Conservation (phyloP, 2,888 invertebrate genomes). For the Pyralis farinalis region DNA sequence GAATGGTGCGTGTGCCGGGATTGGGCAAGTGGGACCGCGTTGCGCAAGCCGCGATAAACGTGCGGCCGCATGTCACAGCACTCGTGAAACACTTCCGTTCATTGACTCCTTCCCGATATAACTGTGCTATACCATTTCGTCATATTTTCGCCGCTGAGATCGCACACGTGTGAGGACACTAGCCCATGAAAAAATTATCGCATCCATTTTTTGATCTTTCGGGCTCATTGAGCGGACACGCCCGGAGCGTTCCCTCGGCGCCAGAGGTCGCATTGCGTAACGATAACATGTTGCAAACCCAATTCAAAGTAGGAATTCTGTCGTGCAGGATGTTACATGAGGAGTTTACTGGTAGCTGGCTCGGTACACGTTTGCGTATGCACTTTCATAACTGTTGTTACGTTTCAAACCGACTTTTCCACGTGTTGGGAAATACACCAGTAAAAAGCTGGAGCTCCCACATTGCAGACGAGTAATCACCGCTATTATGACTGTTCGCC, state of each 20-base stretch:
- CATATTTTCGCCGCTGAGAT: conserved; percentile 55
- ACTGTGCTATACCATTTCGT: conserved; percentile 62
- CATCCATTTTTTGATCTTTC: conserved; percentile 47
- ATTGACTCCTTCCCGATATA: conserved; percentile 79
- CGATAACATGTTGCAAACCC: conserved; percentile 38
- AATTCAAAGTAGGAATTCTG: conserved; percentile 46
- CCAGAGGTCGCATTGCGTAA: conserved; percentile 27
- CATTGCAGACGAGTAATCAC: conserved; percentile 63
- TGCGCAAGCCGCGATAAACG: conserved; percentile 72
- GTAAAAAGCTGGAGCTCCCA: conserved; percentile 72
- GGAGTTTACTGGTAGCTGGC: conserved; percentile 48
- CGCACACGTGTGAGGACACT: conserved; percentile 45
- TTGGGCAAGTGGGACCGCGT: conserved; percentile 65
- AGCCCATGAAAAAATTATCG: conserved; percentile 27
- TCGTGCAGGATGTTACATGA: conserved; percentile 58
- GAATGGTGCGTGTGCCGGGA: conserved; percentile 39
- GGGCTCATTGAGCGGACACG: conserved; percentile 45
- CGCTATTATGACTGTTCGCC: conserved; percentile 46
- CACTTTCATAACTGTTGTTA: conserved; percentile 76
- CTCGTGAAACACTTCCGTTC: conserved; percentile 79
- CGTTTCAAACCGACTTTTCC: conserved; percentile 68
- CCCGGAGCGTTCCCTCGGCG: conserved; percentile 28
- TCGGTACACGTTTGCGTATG: conserved; percentile 60
- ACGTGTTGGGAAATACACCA: conserved; percentile 62
- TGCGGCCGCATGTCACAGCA: conserved; percentile 66